Evolutionary conservation across 1,140 invertebrate genomes (phyloP).

Genomic region (Tetranychus cinnabarinus): DNA sequence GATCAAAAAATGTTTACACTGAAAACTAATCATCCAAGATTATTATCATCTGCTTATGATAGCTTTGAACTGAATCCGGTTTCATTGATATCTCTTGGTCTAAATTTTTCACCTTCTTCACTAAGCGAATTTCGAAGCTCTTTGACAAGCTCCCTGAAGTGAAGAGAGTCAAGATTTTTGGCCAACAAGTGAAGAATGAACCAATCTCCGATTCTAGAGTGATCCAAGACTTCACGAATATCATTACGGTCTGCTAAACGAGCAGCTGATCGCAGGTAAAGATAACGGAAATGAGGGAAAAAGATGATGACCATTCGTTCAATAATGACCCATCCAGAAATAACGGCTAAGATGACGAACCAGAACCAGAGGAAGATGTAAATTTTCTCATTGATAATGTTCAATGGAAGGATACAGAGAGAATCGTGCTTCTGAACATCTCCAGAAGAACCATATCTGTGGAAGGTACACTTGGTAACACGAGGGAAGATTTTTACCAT

Average conservation of each 20-base stretch:
- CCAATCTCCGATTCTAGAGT: slow-evolving; percentile 15
- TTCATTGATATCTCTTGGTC: not conserved
- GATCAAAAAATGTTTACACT: too few species aligned
- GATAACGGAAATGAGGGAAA: slow-evolving; percentile 20
- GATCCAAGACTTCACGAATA: slow-evolving; percentile 37
- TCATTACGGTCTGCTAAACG: slow-evolving; percentile 31
- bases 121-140: slow-evolving; percentile 3
- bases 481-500: slow-evolving; percentile 18
- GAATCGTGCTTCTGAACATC: slow-evolving; percentile 21
- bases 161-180: slow-evolving; percentile 14
- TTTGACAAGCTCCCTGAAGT: slow-evolving; percentile 13
- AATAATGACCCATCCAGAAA: slow-evolving; percentile 15
- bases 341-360: slow-evolving; percentile 16
- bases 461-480: slow-evolving; percentile 19
- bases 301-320: slow-evolving; percentile 20
- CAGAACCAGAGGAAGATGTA: slow-evolving; percentile 20
- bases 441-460: slow-evolving; percentile 18
- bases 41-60: too few species aligned
- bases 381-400: slow-evolving; percentile 28
- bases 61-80: too few species aligned
- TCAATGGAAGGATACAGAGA: slow-evolving; percentile 26
- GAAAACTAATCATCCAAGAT: too few species aligned
- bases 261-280: slow-evolving; percentile 15
- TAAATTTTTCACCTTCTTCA: not conserved
- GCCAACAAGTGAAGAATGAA: slow-evolving; percentile 13